Evolutionary conservation across 2,797 vertebrate genomes (phyloP).

Genomic region (Poeciliopsis infans): DNA sequence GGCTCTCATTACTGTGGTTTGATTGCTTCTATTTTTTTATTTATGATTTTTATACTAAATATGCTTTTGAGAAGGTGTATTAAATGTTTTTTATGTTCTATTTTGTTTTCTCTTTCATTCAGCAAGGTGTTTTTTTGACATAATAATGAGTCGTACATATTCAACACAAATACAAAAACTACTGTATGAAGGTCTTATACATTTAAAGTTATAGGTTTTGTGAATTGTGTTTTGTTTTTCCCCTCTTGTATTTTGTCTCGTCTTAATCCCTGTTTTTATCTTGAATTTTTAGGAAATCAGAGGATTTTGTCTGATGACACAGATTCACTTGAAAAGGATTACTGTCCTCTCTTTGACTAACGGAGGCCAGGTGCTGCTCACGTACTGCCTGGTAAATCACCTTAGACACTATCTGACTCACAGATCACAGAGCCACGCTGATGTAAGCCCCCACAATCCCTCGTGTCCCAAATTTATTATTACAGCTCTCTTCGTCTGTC

Average conservation of each 20-base stretch:
- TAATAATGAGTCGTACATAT: no score
- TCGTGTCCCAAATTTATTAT: conserved; percentile 41
- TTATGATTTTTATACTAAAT: neutral
- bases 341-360: conserved; percentile 2
- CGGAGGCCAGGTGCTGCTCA: conserved; percentile 36
- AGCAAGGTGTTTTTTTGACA: no score
- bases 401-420: conserved; percentile 45
- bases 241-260: neutral
- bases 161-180: no score
- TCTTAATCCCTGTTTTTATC: neutral
- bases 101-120: neutral
- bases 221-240: neutral
- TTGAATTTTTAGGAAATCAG: neutral
- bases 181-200: no score
- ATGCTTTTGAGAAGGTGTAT: neutral
- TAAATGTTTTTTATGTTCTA: neutral
- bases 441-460: conserved; percentile 50
- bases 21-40: neutral
- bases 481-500: conserved; percentile 28
- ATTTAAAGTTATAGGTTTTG: neutral
- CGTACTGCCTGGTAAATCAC: conserved; percentile 35
- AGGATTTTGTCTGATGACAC: conserved; percentile 13
- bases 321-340: conserved; percentile 11
- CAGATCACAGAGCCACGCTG: conserved; percentile 24
- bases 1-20: neutral